These are phyloP conservation scores for Grammomys surdaster DNA, from an alignment of 2,113 vertebrate species.

Conservation along the genomic window DNA sequence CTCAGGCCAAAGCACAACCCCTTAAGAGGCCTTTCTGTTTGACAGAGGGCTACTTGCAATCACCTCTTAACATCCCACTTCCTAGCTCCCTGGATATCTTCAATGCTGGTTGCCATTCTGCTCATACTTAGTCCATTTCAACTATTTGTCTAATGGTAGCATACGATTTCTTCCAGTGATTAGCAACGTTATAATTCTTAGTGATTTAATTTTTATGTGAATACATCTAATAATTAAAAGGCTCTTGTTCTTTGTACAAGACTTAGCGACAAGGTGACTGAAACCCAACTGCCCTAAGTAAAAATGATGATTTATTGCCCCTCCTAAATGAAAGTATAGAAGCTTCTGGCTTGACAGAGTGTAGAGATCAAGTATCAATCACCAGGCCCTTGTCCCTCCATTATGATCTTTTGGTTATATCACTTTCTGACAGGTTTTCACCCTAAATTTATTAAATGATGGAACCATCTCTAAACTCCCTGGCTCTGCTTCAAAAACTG, in stretches of 20 bases:
- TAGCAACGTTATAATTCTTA: neutral
- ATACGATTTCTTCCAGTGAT: constrained; percentile 2
- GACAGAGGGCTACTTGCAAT: neutral
- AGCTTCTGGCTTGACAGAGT: neutral
- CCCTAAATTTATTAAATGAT: neutral
- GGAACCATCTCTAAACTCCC: neutral
- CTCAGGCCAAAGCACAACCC: neutral
- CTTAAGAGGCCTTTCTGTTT: constrained; percentile 17
- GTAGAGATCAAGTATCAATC: neutral
- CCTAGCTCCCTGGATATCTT: neutral
- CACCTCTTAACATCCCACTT: neutral
- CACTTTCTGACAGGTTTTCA: constrained; percentile 4
- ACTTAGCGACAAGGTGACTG: constrained; percentile 28
- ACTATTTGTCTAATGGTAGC: neutral
- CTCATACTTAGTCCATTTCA: neutral
- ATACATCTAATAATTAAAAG: constrained; percentile 33
- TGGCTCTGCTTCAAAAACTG: neutral
- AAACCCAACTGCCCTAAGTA: constrained; percentile 26
- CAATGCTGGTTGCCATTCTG: neutral
- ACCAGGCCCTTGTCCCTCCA: neutral
- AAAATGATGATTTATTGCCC: constrained; percentile 48
- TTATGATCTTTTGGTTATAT: neutral
- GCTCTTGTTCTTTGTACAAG: neutral
- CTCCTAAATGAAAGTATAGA: constrained; percentile 45
- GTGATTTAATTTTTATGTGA: neutral